Evolutionary conservation across 2,888 invertebrate species (phyloP).

Genomic region (Ophion slaviceki): DNA sequence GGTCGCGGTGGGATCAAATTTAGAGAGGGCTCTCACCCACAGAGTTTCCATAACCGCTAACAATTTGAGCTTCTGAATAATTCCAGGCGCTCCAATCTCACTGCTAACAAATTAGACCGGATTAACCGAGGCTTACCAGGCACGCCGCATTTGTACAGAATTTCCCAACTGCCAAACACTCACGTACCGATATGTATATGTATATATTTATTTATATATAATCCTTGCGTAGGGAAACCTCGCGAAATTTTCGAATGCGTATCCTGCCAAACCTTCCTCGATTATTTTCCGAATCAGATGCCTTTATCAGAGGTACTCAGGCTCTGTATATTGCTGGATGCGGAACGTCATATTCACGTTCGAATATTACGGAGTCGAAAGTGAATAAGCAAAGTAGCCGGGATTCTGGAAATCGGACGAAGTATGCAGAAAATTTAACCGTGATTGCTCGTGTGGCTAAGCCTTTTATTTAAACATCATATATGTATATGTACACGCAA

Average conservation of each 20-base stretch:
- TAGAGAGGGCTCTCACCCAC: constrained; percentile 64
- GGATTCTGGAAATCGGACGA: constrained; percentile 50
- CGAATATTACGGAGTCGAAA: constrained; percentile 27
- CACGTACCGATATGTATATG: constrained; percentile 3
- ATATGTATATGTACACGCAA: not conserved
- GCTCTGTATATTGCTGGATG: constrained; percentile 5
- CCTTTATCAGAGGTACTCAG: constrained; percentile 44
- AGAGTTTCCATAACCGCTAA: constrained; percentile 80
- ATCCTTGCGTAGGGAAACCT: constrained; percentile 62
- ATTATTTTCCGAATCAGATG: constrained; percentile 48
- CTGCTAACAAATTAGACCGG: constrained; percentile 82
- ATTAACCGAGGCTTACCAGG: constrained; percentile 79
- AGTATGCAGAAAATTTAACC: constrained; percentile 66
- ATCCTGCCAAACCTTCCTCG: constrained; percentile 35
- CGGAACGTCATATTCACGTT: constrained; percentile 40
- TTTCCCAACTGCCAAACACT: constrained; percentile 19
- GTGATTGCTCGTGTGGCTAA: constrained; percentile 34
- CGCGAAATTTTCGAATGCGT: constrained; percentile 52
- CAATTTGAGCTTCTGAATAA: constrained; percentile 82
- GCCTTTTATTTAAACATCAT: constrained; percentile 47
- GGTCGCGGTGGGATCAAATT: constrained; percentile 61
- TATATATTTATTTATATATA: not conserved
- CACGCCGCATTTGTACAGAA: constrained; percentile 38
- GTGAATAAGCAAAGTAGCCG: constrained; percentile 27
- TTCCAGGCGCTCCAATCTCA: constrained; percentile 82